Percentiles rank a stretch among this genome's conserved stretches.
These are phyloP conservation scores for Elegia similella DNA, from an alignment of 2,888 invertebrate species.

Conservation along the genomic window DNA sequence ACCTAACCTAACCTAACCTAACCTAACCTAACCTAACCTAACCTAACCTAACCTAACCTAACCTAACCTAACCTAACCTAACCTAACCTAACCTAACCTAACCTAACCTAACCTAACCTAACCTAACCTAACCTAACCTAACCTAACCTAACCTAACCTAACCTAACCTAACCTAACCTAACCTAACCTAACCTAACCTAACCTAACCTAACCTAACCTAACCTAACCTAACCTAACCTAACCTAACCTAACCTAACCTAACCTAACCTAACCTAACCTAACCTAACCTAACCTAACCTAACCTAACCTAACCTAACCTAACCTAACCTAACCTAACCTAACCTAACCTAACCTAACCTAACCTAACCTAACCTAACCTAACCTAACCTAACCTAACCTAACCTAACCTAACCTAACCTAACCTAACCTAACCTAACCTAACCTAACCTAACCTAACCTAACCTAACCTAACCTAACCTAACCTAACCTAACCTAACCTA, in stretches of 20 bases:
- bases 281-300: slow-evolving; percentile 14
- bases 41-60: slow-evolving; percentile 21
- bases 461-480: slow-evolving; percentile 19
- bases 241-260: slow-evolving; percentile 14
- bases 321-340: slow-evolving; percentile 14
- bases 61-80: slow-evolving; percentile 23
- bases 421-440: slow-evolving; percentile 15
- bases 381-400: slow-evolving; percentile 14
- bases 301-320: slow-evolving; percentile 14
- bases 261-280: slow-evolving; percentile 14
- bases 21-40: slow-evolving; percentile 20
- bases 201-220: slow-evolving; percentile 14
- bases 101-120: slow-evolving; percentile 28
- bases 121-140: slow-evolving; percentile 24
- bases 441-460: slow-evolving; percentile 19
- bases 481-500: slow-evolving; percentile 15
- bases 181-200: slow-evolving; percentile 13
- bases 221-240: slow-evolving; percentile 14
- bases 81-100: slow-evolving; percentile 29
- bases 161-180: slow-evolving; percentile 19
- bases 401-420: slow-evolving; percentile 14
- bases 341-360: slow-evolving; percentile 14
- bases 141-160: slow-evolving; percentile 22
- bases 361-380: slow-evolving; percentile 14
- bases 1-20: slow-evolving; percentile 22